Evolutionary conservation across 2,797 vertebrate genomes (phyloP), one percentile per base, ranked within the genome.

Genomic region (Bovichtus variegatus): DNA sequence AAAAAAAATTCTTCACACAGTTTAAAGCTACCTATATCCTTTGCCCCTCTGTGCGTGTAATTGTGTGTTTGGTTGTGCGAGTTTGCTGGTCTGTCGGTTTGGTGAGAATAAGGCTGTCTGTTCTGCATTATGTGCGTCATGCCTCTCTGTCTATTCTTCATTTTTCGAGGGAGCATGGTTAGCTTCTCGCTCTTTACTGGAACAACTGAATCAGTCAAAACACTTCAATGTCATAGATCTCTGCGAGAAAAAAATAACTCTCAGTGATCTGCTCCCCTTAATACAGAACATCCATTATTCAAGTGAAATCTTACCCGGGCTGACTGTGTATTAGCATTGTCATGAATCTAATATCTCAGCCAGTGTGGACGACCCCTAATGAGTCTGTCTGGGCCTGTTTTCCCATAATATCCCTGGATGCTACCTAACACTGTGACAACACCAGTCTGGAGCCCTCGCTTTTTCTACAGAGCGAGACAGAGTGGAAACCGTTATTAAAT

Each of bases 351-450:
- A 83, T 79, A 76, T 72, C 78, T 84, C 71, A 51, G 75, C 70
- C 74, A 25, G 68, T 67, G 78, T 66, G 79, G 85, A 87, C 87
- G 86, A 89, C 55, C 82, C 72, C 81, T 90, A 87, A 91, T 91
- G 83, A 91, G 78, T 80, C 85, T 80, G 87, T 71, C 85, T 78
- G 81, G 78, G 82, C 69, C 70, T 93, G 88, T 90, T 94, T 91
- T 90, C 50, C 78, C 84, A 85, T 88, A 85, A 92, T 84, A 86
- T 90, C 75, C 81, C 78, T 76, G 68, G 66, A 92, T 83, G 87
- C 86, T 84, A 92, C 91, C 87, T 86, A 92, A 94, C 87, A 91
- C 93, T 94, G 84, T 88, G 84, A 93, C 91, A 95, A 95, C 94
- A 95, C 82, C 74, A 78, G 83, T 71, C 78, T 74, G 81, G 83